These are phyloP conservation scores for Horisme vitalbata DNA, from an alignment of 2,888 invertebrate genomes.

Conservation along the genomic window DNA sequence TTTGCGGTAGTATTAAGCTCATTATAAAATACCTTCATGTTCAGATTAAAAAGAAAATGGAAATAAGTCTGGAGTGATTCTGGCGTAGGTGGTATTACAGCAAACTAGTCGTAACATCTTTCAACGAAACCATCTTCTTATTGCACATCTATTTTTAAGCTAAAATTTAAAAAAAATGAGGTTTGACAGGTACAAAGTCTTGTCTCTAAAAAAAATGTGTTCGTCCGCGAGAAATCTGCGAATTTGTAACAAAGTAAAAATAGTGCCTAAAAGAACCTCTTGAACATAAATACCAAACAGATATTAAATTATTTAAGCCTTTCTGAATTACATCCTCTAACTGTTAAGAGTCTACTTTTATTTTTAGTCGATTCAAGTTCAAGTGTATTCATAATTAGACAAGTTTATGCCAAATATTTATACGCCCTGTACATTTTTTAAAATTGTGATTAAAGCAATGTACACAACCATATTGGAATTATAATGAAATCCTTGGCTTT, in stretches of 20 bases:
- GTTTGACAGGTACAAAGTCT: background rate
- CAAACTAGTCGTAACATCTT: conserved; percentile 53
- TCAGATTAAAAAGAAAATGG: no score
- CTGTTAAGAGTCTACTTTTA: conserved; percentile 66
- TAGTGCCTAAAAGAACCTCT: conserved; percentile 79
- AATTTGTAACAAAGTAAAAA: conserved; percentile 41
- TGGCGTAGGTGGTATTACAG: conserved; percentile 52
- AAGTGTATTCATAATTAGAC: conserved; percentile 56
- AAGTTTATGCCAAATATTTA: conserved; percentile 74
- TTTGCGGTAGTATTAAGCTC: background rate
- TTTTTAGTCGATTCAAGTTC: conserved; percentile 47
- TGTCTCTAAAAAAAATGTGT: conserved; percentile 35
- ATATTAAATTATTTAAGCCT: conserved; percentile 59
- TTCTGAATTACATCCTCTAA: conserved; percentile 64
- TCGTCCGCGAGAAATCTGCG: conserved; percentile 46
- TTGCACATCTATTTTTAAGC: conserved; percentile 42
- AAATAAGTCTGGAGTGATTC: background rate
- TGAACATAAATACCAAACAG: conserved; percentile 53
- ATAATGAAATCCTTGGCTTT: conserved; percentile 36
- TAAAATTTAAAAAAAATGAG: conserved; percentile 37
- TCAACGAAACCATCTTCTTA: conserved; percentile 14
- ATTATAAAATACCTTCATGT: background rate
- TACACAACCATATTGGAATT: conserved; percentile 50
- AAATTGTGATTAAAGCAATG: conserved; percentile 62
- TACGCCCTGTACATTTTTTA: conserved; percentile 62